phyloP scores from a whole-genome alignment of 2,888 invertebrate genomes.

The Himalopsyche tibetana region DNA sequence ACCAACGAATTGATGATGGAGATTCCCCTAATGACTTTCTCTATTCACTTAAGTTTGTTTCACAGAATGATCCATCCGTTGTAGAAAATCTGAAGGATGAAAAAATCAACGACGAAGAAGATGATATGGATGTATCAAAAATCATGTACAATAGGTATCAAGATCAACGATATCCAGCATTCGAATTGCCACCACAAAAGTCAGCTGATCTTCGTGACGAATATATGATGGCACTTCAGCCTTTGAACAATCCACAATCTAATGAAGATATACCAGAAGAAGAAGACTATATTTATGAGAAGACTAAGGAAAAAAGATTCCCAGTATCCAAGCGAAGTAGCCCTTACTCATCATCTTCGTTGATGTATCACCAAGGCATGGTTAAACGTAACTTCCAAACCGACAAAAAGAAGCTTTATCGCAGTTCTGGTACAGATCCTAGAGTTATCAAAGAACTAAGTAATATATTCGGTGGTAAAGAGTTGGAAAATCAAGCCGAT shows the following conservation, averaged over 20 bases:
- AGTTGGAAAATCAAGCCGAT: slow-evolving; percentile 67
- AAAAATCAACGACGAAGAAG: slow-evolving; percentile 62
- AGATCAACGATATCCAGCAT: slow-evolving; percentile 54
- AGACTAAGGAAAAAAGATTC: slow-evolving; percentile 77
- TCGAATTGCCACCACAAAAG: slow-evolving; percentile 52
- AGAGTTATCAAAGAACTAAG: slow-evolving; percentile 83
- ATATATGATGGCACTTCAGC: slow-evolving; percentile 73
- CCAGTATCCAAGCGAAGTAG: slow-evolving; percentile 83
- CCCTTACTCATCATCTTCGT: slow-evolving; percentile 65
- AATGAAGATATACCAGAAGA: slow-evolving; percentile 68
- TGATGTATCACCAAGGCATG: slow-evolving; percentile 47
- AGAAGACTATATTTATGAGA: slow-evolving; percentile 71
- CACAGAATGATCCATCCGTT: slow-evolving; percentile 61
- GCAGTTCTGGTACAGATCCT: slow-evolving; percentile 80
- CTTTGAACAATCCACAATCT: slow-evolving; percentile 73
- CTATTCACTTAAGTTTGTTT: slow-evolving; percentile 63
- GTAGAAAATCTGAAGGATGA: slow-evolving; percentile 65
- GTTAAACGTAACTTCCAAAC: slow-evolving; percentile 68
- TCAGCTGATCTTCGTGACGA: slow-evolving; percentile 60
- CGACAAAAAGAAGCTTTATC: slow-evolving; percentile 65
- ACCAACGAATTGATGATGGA: slow-evolving; percentile 61
- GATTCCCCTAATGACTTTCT: slow-evolving; percentile 63
- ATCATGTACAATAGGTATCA: slow-evolving; percentile 58
- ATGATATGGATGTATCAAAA: slow-evolving; percentile 62
- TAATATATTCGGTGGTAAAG: slow-evolving; percentile 79